These are phyloP conservation scores for Daubentonia madagascariensis DNA, from an alignment of 2,113 vertebrate genomes.

Conservation along the genomic window DNA sequence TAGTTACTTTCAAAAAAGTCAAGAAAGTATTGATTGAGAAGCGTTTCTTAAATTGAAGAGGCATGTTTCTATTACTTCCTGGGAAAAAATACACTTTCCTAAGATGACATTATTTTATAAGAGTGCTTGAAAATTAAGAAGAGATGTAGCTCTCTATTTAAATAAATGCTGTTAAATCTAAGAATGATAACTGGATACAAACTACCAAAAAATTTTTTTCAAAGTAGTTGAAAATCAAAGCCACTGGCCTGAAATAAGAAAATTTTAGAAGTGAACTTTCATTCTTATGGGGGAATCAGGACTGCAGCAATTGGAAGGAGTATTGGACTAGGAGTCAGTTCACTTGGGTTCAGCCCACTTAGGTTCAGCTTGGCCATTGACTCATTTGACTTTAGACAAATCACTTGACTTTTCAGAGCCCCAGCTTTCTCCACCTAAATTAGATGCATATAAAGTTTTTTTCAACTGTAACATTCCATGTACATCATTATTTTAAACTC, in stretches of 20 bases:
- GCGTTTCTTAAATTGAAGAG: constrained; percentile 77
- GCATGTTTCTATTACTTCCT: constrained; percentile 72
- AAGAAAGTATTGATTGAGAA: constrained; percentile 79
- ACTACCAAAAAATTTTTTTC: constrained; percentile 47
- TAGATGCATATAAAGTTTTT: neutral
- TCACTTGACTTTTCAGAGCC: neutral
- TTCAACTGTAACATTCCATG: constrained; percentile 34
- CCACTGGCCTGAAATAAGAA: constrained; percentile 70
- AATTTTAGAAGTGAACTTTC: neutral
- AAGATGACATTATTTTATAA: constrained; percentile 77
- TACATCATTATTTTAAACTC: constrained; percentile 82
- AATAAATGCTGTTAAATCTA: constrained; percentile 80
- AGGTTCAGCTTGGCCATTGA: neutral
- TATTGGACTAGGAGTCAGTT: neutral
- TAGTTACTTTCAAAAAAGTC: constrained; percentile 76
- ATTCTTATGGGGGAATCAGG: neutral
- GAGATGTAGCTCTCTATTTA: constrained; percentile 82
- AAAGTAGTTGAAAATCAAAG: constrained; percentile 80
- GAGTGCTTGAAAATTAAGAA: constrained; percentile 76
- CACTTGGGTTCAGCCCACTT: neutral
- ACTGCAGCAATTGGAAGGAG: neutral
- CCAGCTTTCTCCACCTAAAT: constrained; percentile 11
- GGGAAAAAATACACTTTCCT: constrained; percentile 67
- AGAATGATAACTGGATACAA: constrained; percentile 79
- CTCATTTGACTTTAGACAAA: constrained; percentile 11